Conservation (phyloP, 2,113 vertebrate species). For the Fukomys damarensis region DNA sequence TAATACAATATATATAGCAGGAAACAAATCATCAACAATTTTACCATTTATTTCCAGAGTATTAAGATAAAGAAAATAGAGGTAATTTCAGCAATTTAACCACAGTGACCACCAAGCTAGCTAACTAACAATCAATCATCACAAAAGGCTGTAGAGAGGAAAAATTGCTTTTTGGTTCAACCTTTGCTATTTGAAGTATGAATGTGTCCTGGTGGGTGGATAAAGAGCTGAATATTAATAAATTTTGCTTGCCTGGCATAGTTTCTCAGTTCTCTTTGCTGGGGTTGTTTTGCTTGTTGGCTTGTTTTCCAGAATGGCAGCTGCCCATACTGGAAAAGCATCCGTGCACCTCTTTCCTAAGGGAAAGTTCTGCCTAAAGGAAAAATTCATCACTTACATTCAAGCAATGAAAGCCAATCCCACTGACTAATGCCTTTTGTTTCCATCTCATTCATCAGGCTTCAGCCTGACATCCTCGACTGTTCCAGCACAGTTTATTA, state of each 20-base stretch:
- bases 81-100: slow-evolving; percentile 67
- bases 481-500: slow-evolving; percentile 25
- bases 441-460: slow-evolving; percentile 57
- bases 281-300: slow-evolving; percentile 42
- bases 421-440: neutral
- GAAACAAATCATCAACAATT: neutral
- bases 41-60: neutral
- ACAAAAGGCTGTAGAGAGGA: slow-evolving; percentile 52
- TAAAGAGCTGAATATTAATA: slow-evolving; percentile 77
- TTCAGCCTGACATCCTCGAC: neutral
- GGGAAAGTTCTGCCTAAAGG: slow-evolving; percentile 4
- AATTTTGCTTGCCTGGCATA: slow-evolving; percentile 29
- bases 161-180: slow-evolving; percentile 78
- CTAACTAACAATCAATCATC: slow-evolving; percentile 67
- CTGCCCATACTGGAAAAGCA: slow-evolving; percentile 6
- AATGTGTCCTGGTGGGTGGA: slow-evolving; percentile 46
- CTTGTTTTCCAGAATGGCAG: slow-evolving; percentile 61
- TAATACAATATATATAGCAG: slow-evolving; percentile 31
- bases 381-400: slow-evolving; percentile 51
- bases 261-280: slow-evolving; percentile 63
- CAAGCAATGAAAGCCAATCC: slow-evolving; percentile 46
- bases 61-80: slow-evolving; percentile 61
- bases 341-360: slow-evolving; percentile 25
- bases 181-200: slow-evolving; percentile 72
- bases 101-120: slow-evolving; percentile 55